Percentiles rank a stretch among this genome's conserved stretches.
These are phyloP conservation scores for Gavialis gangeticus DNA, from an alignment of 2,113 vertebrate species.

Conservation along the genomic window DNA sequence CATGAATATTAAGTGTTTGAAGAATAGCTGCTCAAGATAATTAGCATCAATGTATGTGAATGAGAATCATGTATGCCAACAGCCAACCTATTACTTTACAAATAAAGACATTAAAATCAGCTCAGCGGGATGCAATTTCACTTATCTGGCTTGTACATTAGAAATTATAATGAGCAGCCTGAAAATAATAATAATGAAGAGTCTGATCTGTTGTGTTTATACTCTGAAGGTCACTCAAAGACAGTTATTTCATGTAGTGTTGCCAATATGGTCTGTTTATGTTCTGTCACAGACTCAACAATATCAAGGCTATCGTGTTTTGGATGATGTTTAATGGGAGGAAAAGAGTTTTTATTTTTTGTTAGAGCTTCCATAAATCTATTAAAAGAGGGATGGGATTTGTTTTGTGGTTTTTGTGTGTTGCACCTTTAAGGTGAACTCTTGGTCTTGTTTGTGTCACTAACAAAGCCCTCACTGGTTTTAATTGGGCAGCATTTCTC, in stretches of 20 bases:
- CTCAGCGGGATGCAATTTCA: constrained; percentile 64
- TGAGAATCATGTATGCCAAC: constrained; percentile 70
- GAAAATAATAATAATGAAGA: constrained; percentile 72
- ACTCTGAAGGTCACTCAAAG: constrained; percentile 73
- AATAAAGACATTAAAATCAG: constrained; percentile 71
- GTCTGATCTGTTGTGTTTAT: constrained; percentile 58
- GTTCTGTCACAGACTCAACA: constrained; percentile 68
- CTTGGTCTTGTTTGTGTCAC: background rate
- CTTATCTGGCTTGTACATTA: constrained; percentile 69
- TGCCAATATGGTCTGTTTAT: constrained; percentile 70
- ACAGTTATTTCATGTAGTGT: constrained; percentile 35
- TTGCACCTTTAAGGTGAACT: background rate
- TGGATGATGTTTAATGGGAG: constrained; percentile 54
- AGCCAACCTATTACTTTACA: constrained; percentile 49
- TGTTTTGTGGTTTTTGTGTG: background rate
- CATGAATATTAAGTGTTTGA: constrained; percentile 64
- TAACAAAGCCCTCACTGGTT: background rate
- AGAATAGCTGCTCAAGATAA: constrained; percentile 70
- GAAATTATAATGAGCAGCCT: constrained; percentile 57
- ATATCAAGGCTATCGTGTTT: constrained; percentile 72
- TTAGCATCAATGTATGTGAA: constrained; percentile 59
- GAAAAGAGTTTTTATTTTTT: constrained; percentile 26
- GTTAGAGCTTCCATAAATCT: background rate
- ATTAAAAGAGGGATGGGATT: background rate
- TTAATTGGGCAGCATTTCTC: background rate